Evolutionary conservation across 2,113 vertebrate species (phyloP).

Genomic region (Murina feae): DNA sequence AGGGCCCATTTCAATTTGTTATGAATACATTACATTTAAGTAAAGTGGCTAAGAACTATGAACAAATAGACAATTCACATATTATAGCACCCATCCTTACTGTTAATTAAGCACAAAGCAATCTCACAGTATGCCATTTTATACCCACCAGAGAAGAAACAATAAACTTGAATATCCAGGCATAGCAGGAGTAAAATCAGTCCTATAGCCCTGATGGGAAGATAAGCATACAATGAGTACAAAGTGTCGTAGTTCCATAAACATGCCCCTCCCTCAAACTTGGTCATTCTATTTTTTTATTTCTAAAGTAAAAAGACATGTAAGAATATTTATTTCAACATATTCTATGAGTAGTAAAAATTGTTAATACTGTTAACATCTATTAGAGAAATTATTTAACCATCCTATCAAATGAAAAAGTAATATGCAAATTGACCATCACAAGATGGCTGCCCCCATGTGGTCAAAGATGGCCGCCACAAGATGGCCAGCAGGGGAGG

Average conservation of each 20-base stretch:
- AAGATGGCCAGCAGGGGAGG: too few species aligned
- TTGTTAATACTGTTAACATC: neutral
- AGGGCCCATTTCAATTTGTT: neutral
- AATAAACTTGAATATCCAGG: neutral
- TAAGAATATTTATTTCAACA: neutral
- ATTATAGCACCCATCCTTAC: neutral
- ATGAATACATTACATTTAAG: neutral
- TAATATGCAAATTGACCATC: too few species aligned
- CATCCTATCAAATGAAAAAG: too few species aligned
- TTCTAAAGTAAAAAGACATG: neutral
- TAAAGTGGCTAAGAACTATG: neutral
- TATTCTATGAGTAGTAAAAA: neutral
- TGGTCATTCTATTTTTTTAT: neutral
- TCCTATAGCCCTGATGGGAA: neutral
- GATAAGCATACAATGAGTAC: neutral
- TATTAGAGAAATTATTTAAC: neutral
- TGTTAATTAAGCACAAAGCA: neutral
- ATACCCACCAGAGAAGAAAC: neutral
- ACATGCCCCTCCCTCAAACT: neutral
- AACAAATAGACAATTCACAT: neutral
- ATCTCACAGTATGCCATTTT: neutral
- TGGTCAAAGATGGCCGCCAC: too few species aligned
- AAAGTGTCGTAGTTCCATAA: neutral
- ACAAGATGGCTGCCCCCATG: too few species aligned
- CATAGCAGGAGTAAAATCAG: neutral